Base-by-base conservation (phyloP, 2,797 vertebrate species). In the Hephaestus fuliginosus region DNA sequence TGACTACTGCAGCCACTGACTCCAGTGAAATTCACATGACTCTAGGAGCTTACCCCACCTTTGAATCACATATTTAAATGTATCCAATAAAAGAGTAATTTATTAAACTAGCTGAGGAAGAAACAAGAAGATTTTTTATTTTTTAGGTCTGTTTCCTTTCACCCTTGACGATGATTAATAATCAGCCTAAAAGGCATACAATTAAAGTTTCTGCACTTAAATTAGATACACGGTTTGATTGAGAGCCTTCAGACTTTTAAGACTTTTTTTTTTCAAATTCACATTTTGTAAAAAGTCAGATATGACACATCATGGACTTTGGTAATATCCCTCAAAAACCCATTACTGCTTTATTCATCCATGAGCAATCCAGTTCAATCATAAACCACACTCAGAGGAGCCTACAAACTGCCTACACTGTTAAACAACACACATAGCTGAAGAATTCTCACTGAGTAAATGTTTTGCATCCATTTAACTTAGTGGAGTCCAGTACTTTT, bases 391-490 rank as follows among this genome's bases (percentile, higher is more conserved):
- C 48, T 58, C 56, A 68, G 67, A 62, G 52, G n/a, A 48, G 70
- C 39, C 44, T 5, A 9, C 68, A 43, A 48, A 33, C 12, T 13
- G 52, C 60, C 7, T 64, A 53, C 2, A 10, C 74, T 70, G 49
- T 74, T 7, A 82, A 82, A 68, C 53, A 74, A 72, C 57, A 70
- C 46, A 60, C 33, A 46, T 48, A 22, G 48, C 39, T 69, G 22
- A 75, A 60, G 85, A 77, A 86, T 67, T 41, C 70, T 76, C 58
- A 60, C 76, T 48, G 48, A 62, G 70, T 82, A 56, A 86, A 86
- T 83, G 70, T 86, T 90, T 79, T 14, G n/a, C 56, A 75, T 78
- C 41, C 62, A 57, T 82, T 81, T 69, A 74, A 76, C 64, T 78
- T 76, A 41, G 28, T 60, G 25, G 28, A 83, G 73, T 76, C 82